These are phyloP conservation scores for Leptopilina syphax DNA, from an alignment of 2,888 invertebrate species.

Conservation along the genomic window DNA sequence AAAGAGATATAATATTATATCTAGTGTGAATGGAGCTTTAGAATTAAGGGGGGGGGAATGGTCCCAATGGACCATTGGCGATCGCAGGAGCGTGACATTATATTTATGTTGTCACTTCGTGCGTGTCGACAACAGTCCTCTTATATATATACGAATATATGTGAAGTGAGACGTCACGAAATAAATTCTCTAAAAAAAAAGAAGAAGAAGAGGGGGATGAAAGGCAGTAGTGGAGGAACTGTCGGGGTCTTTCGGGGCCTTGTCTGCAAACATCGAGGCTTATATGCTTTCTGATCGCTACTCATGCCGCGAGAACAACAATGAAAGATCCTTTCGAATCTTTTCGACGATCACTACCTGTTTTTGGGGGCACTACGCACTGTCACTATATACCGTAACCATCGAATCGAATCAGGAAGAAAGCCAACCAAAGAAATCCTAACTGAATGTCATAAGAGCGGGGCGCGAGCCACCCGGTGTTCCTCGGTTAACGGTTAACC, in stretches of 20 bases:
- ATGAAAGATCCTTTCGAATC: conserved; percentile 48
- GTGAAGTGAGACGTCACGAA: conserved; percentile 52
- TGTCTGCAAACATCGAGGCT: conserved; percentile 70
- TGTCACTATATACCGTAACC: conserved; percentile 65
- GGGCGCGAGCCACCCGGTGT: conserved; percentile 58
- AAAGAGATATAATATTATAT: conserved; percentile 7
- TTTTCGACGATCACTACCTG: conserved; percentile 60
- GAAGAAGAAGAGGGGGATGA: conserved; percentile 40
- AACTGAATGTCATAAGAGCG: conserved; percentile 12
- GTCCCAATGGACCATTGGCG: conserved; percentile 65
- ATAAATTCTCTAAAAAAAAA: conserved; percentile 39
- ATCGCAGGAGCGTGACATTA: conserved; percentile 75
- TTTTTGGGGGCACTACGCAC: conserved; percentile 52
- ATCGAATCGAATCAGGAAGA: conserved; percentile 69
- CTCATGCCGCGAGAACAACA: conserved; percentile 61
- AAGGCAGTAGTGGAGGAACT: conserved; percentile 48
- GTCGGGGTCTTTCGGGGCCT: conserved; percentile 64
- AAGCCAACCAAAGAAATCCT: conserved; percentile 52
- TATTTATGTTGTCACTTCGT: conserved; percentile 75
- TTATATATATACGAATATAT: conserved; percentile 30
- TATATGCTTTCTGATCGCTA: conserved; percentile 58
- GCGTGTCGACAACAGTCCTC: conserved; percentile 60
- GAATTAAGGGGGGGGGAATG: conserved; percentile 32
- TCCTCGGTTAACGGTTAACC: conserved; percentile 43
- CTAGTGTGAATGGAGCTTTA: conserved; percentile 25